Base-by-base conservation (phyloP, 2,888 invertebrate genomes). In the Athalia circularis region DNA sequence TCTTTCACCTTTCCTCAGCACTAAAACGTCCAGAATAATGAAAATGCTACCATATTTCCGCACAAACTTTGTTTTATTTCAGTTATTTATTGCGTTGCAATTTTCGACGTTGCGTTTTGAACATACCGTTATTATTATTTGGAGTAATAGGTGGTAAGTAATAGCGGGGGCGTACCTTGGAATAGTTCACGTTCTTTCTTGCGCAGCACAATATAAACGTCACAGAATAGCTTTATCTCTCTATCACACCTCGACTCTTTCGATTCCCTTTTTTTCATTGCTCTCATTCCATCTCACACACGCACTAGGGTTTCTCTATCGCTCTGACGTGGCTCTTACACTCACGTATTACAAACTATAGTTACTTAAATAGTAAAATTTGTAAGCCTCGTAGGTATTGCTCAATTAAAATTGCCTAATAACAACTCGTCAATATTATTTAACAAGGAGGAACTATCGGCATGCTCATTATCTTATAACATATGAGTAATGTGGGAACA, bases 1-100 rank as follows among this genome's bases (percentile, higher is more conserved):
- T 87, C 87, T 90, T 91, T 91, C 91, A 91, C 91, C 90, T 87
- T 90, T 91, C 91, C 90, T 91, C 91, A 90, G 91, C 91, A 91
- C 90, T 90, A 87, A 75, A 90, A 90, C 89, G 88, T 89, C 90
- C 89, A 88, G 88, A 90, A 89, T 89, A 90, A 89, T 87, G 87
- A 87, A 79, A 89, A 88, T 87, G 87, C 88, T 87, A 87, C 84
- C 85, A 83, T 74, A 47, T 87, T 83, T 87, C 86, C 87, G 87
- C 87, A 88, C 86, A 88, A 87, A 87, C 85, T 87, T 88, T 88
- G 85, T 87, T 87, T 87, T 83, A 84, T 85, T 85, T 86, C 86
- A 85, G 81, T 84, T 86, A 50, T 62, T 78, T 74, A 79, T 82
- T 83, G 74, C 74, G 74, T 29, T 74, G 74, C 74, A 74, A 74